Percentiles rank a stretch among this genome's conserved stretches.
Conservation (phyloP, 2,113 vertebrate species). For the Mesoclemmys tuberculata region DNA sequence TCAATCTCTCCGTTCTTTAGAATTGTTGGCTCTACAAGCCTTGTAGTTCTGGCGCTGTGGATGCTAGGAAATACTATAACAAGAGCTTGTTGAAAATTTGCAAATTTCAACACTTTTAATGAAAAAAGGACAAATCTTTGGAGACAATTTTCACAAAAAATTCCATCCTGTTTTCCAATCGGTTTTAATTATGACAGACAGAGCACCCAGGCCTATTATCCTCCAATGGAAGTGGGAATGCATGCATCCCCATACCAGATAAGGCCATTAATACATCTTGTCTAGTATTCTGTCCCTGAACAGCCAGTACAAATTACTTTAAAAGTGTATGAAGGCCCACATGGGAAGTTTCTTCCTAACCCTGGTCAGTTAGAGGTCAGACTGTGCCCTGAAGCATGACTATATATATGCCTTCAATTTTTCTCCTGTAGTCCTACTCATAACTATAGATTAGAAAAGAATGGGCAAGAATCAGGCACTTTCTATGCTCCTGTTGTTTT, state of each 20-base stretch:
- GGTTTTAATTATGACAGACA: background rate
- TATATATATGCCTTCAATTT: background rate
- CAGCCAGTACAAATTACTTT: background rate
- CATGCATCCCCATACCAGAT: accelerated
- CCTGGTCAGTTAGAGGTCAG: background rate
- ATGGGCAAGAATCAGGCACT: too few relatives aligned
- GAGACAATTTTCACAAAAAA: accelerated
- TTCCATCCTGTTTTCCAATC: background rate
- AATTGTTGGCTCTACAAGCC: accelerated
- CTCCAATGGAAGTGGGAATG: background rate
- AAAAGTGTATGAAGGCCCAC: background rate
- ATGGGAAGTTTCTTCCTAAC: background rate
- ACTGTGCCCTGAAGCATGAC: background rate
- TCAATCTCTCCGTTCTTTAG: background rate
- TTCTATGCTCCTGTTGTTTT: background rate
- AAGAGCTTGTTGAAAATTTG: accelerated
- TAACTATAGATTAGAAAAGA: background rate
- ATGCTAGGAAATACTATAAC: background rate
- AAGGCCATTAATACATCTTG: background rate
- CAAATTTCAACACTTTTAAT: background rate
- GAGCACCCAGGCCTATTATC: background rate
- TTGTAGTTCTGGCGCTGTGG: background rate
- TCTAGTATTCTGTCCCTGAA: accelerated
- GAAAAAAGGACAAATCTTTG: background rate
- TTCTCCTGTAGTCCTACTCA: accelerated